Percentiles rank a stretch among this genome's conserved stretches.
phyloP scores from a whole-genome alignment of 2,888 invertebrate species.

The Tiliacea aurago region DNA sequence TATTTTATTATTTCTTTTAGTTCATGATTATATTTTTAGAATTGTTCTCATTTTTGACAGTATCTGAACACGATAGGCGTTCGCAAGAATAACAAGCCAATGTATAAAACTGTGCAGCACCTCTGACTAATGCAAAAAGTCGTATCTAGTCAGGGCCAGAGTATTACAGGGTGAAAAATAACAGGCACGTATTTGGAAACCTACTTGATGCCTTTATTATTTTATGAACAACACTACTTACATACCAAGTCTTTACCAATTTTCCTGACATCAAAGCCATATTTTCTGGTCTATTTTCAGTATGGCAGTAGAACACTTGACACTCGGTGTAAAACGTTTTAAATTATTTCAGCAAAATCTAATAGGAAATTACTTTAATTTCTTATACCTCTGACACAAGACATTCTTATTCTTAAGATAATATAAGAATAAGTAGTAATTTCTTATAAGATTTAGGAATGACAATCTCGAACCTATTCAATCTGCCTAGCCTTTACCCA shows the following conservation, averaged over 20 bases:
- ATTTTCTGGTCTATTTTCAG: background rate
- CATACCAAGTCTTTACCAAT: background rate
- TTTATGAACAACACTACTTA: conserved; percentile 11
- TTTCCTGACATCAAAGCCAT: background rate
- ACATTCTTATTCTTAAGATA: background rate
- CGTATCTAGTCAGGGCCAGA: conserved; percentile 80
- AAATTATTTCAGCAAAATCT: background rate
- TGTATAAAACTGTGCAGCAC: conserved; percentile 73
- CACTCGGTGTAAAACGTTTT: background rate
- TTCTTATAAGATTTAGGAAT: background rate
- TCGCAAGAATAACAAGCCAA: conserved; percentile 10
- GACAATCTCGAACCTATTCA: background rate
- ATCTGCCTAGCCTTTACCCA: too few relatives aligned
- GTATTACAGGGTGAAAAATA: conserved; percentile 78
- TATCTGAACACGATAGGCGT: too few relatives aligned
- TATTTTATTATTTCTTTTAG: too few relatives aligned
- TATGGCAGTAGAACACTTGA: background rate
- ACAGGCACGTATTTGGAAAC: conserved; percentile 72
- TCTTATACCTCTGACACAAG: background rate
- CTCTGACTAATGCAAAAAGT: conserved; percentile 85
- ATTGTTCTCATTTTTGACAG: too few relatives aligned
- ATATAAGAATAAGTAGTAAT: background rate
- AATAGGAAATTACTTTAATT: too few relatives aligned
- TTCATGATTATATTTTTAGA: too few relatives aligned
- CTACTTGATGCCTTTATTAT: conserved; percentile 14